Base-by-base conservation (phyloP, 2,113 vertebrate genomes). In the Apus apus region DNA sequence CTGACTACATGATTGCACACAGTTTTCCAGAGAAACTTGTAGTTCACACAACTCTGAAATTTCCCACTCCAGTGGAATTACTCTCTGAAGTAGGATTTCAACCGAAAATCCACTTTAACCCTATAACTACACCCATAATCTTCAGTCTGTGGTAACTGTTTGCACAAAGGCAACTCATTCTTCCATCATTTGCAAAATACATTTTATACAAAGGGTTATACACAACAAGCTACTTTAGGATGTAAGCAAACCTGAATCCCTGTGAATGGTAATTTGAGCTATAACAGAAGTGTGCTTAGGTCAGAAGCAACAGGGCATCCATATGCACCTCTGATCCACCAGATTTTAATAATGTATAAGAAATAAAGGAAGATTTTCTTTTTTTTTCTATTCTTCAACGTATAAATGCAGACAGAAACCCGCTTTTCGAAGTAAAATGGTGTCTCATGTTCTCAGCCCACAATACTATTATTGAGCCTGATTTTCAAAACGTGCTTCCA, bases 1-100 rank as follows among this genome's bases (percentile, higher is more conserved):
- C 32, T n/a, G 64, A 45, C 11, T 2, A n/a, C 40, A n/a, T 1
- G 2, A 38, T 0, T 40, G 45, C 50, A 17, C 20, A 32, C 2
- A 3, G 0, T 27, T 40, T 60, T 36, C 21, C 38, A 30, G 51
- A 27, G 56, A 81, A 78, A 13, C 11, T 9, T 65, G 45, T 6
- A 15, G 45, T 34, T 80, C 64, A 38, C 45, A 20, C 2, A 2
- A 73, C 5, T n/a, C 10, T 57, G 5, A 5, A 57, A 30, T 11
- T 16, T 64, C n/a, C 43, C 34, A 9, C 57, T 8, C 20, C 57
- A 46, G 23, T 9, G 34, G 40, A 56, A 75, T 1, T 4, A 2
- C 46, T 82, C 61, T 11, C n/a, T 12, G 30, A 57, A 3, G 40
- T 0, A 62, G 57, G 70, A 46, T 32, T 71, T 22, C 21, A 71